Evolutionary conservation across 2,113 vertebrate species (phyloP).

Genomic region (Meleagris gallopavo): DNA sequence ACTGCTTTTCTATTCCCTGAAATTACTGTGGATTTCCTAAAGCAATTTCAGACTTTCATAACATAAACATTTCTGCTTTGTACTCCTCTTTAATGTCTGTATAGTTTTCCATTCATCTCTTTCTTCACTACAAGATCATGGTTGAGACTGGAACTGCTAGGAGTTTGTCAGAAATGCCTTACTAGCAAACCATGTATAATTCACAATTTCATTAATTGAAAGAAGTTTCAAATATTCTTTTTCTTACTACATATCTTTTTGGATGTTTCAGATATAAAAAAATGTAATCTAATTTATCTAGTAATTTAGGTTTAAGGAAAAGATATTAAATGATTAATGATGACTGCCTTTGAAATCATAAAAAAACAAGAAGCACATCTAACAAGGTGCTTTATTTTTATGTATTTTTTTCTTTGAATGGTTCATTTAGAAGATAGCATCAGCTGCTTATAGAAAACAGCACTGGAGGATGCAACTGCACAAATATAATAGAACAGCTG

Average conservation of each 20-base stretch:
- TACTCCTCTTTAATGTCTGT: not conserved
- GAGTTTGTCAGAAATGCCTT: not conserved
- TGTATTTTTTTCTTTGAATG: not conserved
- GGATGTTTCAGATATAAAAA: not conserved
- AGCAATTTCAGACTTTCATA: not conserved
- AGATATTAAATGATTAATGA: not conserved
- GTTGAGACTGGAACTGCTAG: not conserved
- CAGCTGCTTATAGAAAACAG: not conserved
- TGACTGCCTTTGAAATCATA: not conserved
- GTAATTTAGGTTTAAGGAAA: not conserved
- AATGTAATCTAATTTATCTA: not conserved
- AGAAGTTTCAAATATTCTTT: not conserved
- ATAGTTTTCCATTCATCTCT: not conserved
- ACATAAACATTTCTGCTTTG: not conserved
- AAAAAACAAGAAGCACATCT: not conserved
- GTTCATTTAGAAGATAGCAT: not conserved
- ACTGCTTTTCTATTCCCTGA: not conserved
- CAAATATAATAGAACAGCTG: not conserved
- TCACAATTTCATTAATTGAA: not conserved
- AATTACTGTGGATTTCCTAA: not conserved
- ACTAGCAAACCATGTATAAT: not conserved
- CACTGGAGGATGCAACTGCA: not conserved
- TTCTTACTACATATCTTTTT: not conserved
- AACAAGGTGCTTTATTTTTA: not conserved
- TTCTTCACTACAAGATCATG: not conserved